phyloP scores from a whole-genome alignment of 2,113 vertebrate genomes.

The Microtus richardsoni region DNA sequence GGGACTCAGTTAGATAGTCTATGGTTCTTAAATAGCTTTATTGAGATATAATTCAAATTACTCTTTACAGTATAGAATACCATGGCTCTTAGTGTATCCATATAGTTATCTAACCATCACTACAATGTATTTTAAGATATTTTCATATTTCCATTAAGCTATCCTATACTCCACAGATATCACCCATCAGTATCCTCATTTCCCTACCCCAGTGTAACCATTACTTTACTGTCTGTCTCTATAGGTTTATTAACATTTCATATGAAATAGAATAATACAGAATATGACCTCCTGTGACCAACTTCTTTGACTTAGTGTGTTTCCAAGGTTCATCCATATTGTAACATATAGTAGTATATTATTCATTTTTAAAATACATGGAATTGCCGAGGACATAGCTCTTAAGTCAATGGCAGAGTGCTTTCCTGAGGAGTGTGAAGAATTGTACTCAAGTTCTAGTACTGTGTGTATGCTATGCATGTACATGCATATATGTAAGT shows the following conservation, averaged over 20 bases:
- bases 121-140: conserved; percentile 18
- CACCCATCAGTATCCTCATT: not conserved
- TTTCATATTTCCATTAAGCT: conserved; percentile 19
- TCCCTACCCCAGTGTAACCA: not conserved
- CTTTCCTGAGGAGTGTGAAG: not conserved
- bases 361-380: not conserved
- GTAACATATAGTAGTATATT: not conserved
- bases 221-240: conserved; percentile 22
- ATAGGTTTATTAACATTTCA: conserved; percentile 30
- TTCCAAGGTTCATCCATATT: not conserved
- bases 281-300: not conserved
- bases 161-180: not conserved
- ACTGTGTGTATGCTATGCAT: not conserved
- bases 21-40: not conserved
- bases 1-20: not conserved
- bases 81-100: not conserved
- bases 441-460: not conserved
- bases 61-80: not conserved
- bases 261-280: conserved; percentile 20
- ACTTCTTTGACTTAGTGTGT: conserved; percentile 8
- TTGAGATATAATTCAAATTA: conserved; percentile 44
- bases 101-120: not conserved
- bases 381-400: not conserved
- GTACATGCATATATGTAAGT: not conserved
- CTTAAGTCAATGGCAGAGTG: not conserved